Evolutionary conservation across 2,888 invertebrate genomes (phyloP), one percentile per base, ranked within the genome.

Genomic region (Pyrgus malvae): DNA sequence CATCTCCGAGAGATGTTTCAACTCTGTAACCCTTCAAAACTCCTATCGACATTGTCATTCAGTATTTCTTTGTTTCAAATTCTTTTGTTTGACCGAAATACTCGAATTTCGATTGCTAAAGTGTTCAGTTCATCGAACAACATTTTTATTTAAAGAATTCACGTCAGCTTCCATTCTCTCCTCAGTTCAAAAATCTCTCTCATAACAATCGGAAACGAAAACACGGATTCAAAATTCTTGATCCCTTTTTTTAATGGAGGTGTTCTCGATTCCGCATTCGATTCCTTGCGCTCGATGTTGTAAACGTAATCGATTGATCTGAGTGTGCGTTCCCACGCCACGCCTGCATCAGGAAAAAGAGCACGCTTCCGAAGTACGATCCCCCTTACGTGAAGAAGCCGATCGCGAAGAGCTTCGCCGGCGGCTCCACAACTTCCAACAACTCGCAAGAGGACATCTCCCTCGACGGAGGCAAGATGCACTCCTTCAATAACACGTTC

Each of bases 321-420:
- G 89, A 89, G 89, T 88, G 88, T 87, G 88, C 89, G 88, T 88
- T 88, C 85, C 84, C 79, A 77, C 89, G 87, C 86, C 89, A 83
- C 89, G 89, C 89, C 81, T 83, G 81, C 88, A 78, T 78, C 91
- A 95, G 95, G 94, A 95, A 96, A 93, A 96, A 96, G 93, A 96
- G 96, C 79, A 95, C 96, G 67, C 93, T 96, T 84, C 94, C 95
- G 83, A 96, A 96, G 86, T 96, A 95, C 86, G 96, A 97, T 85
- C 95, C 95, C 71, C 96, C 96, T 55, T 96, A 96, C 90, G 92
- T 93, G 79, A 96, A 96, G 92, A 96, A 96, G 80, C 95, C 96
- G 44, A 93, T 94, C 67, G 92, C 93, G 68, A 95, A 94, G 91
- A 94, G 92, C 83, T 94, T 93, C 81, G 92, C 92, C 29, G 91